Evolutionary conservation across 2,113 vertebrate genomes (phyloP).

Genomic region (Nesoenas mayeri): DNA sequence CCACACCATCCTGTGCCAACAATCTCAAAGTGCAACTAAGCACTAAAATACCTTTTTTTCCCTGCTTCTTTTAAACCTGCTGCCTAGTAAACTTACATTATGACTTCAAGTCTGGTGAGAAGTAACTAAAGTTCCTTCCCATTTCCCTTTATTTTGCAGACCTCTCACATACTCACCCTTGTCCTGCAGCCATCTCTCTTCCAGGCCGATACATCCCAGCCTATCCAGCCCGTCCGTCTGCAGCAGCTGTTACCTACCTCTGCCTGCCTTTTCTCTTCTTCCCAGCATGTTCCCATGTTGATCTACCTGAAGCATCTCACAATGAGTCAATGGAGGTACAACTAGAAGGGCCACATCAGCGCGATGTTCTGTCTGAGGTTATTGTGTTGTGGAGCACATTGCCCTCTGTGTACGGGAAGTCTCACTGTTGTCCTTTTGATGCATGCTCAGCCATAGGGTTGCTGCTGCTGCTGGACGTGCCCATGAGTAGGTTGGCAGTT

Average conservation of each 20-base stretch:
- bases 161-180: fast-evolving
- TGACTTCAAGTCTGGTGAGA: background rate
- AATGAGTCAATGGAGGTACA: fast-evolving
- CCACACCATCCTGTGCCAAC: background rate
- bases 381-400: fast-evolving
- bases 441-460: background rate
- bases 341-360: background rate
- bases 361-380: background rate
- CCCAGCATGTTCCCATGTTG: background rate
- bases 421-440: background rate
- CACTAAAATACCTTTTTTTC: background rate
- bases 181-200: background rate
- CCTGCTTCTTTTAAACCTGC: background rate
- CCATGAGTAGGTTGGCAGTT: background rate
- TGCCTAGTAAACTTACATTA: background rate
- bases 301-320: background rate
- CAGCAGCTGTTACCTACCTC: background rate
- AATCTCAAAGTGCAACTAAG: background rate
- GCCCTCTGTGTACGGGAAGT: background rate
- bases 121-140: background rate
- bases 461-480: background rate
- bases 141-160: background rate
- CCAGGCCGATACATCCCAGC: background rate
- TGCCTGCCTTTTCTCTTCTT: background rate
- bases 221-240: background rate